A percentile compares a stretch with the other conserved stretches of the same genome.
Conservation (phyloP, 2,888 invertebrate genomes). For the Osmoderma eremita region DNA sequence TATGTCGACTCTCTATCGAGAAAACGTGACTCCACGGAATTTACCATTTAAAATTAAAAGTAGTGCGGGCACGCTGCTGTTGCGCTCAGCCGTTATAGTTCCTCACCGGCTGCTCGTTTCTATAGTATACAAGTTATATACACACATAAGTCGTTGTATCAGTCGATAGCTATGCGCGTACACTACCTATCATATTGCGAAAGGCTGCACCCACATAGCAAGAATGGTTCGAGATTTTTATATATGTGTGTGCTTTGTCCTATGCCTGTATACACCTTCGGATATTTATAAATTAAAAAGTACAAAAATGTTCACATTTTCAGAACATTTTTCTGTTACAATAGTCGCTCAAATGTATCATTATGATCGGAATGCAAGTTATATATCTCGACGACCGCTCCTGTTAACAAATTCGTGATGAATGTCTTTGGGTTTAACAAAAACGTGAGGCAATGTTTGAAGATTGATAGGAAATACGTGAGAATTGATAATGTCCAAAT, state of each 20-base stretch:
- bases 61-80: conserved; percentile 48
- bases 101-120: conserved; percentile 15
- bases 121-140: not conserved
- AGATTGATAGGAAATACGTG: too few relatives aligned
- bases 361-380: too few relatives aligned
- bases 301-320: too few relatives aligned
- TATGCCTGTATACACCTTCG: conserved; percentile 20
- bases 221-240: conserved; percentile 48
- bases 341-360: too few relatives aligned
- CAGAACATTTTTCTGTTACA: too few relatives aligned
- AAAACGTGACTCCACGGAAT: conserved; percentile 51
- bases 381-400: not conserved
- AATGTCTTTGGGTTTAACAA: not conserved
- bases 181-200: conserved; percentile 52
- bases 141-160: conserved; percentile 46
- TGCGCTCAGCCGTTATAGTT: conserved; percentile 7
- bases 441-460: not conserved
- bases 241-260: conserved; percentile 15
- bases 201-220: conserved; percentile 54
- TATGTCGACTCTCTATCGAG: conserved; percentile 41
- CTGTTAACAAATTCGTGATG: conserved; percentile 18
- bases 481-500: too few relatives aligned
- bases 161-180: conserved; percentile 49
- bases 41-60: conserved; percentile 53
- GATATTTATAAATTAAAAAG: conserved; percentile 6